Conservation (phyloP, 1,140 invertebrate species). For the Helicoverpa armigera region DNA sequence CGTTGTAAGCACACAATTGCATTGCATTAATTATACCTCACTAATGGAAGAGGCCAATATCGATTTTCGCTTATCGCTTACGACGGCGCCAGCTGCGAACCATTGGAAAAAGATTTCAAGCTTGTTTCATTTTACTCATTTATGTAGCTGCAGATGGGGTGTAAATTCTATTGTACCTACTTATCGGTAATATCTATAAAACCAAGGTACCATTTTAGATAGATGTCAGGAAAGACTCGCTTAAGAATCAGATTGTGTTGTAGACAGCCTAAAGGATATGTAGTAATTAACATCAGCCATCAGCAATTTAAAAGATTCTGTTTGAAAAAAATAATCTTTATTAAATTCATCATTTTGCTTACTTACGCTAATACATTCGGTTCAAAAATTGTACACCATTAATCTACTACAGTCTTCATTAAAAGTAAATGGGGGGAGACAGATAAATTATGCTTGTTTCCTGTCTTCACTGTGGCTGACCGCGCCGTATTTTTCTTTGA, state of each 20-base stretch:
- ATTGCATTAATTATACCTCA: slow-evolving; percentile 73
- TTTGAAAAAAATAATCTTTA: background rate
- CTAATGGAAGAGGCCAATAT: slow-evolving; percentile 71
- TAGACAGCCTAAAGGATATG: background rate
- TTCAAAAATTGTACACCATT: background rate
- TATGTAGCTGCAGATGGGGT: slow-evolving; percentile 24
- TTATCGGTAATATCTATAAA: background rate
- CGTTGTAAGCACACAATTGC: slow-evolving; percentile 62
- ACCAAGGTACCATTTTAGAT: too few relatives aligned
- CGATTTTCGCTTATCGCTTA: slow-evolving; percentile 78
- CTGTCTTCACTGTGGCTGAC: slow-evolving; percentile 63
- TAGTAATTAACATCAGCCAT: background rate
- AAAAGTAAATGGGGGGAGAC: slow-evolving; percentile 8
- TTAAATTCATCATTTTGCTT: background rate
- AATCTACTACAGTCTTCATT: slow-evolving; percentile 42
- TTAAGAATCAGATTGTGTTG: background rate
- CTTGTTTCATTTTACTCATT: slow-evolving; percentile 56
- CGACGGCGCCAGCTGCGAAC: slow-evolving; percentile 65
- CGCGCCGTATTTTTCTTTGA: slow-evolving; percentile 72
- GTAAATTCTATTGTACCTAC: background rate
- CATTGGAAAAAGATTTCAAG: slow-evolving; percentile 66
- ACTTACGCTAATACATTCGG: background rate
- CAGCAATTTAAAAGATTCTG: background rate
- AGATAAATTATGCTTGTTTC: slow-evolving; percentile 58
- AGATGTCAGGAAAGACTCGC: background rate